Percentiles rank a stretch among this genome's conserved stretches.
phyloP scores from a whole-genome alignment of 2,888 invertebrate species.

The Scaptomyza polygonia region DNA sequence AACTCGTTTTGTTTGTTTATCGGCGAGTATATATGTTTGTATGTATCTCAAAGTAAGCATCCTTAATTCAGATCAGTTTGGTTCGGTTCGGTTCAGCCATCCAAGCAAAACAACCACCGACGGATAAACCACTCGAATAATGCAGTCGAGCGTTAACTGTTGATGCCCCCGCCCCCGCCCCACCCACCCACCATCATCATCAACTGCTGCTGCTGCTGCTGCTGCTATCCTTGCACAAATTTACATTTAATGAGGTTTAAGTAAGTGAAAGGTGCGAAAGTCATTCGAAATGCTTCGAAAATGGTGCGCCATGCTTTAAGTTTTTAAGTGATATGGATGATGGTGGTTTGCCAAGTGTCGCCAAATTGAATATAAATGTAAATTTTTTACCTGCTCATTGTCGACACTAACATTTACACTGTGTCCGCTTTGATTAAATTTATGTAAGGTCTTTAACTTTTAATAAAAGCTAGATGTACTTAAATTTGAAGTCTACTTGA shows the following conservation, averaged over 20 bases:
- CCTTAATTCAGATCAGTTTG: slow-evolving; percentile 16
- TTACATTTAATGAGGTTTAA: slow-evolving; percentile 76
- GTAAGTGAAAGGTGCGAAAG: slow-evolving; percentile 62
- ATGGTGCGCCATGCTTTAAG: slow-evolving; percentile 30
- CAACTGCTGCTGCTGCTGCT: slow-evolving; percentile 3
- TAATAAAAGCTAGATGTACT: background rate
- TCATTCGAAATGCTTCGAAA: slow-evolving; percentile 27
- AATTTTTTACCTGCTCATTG: slow-evolving; percentile 35
- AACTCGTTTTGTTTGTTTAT: slow-evolving; percentile 61
- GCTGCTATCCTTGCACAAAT: slow-evolving; percentile 56
- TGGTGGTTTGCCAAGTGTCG: slow-evolving; percentile 19
- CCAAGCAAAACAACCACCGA: slow-evolving; percentile 14
- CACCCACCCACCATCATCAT: too few relatives aligned
- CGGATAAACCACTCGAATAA: slow-evolving; percentile 66
- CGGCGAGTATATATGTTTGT: slow-evolving; percentile 24
- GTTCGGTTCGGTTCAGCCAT: slow-evolving; percentile 16
- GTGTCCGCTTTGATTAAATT: background rate
- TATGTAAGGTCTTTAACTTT: background rate
- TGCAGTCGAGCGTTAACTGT: slow-evolving; percentile 65
- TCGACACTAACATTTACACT: background rate
- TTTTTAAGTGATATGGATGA: slow-evolving; percentile 28
- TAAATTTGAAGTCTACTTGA: too few relatives aligned
- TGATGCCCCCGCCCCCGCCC: slow-evolving; percentile 63
- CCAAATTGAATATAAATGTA: slow-evolving; percentile 48
- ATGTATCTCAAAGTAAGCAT: slow-evolving; percentile 50